phyloP scores from a whole-genome alignment of 2,113 vertebrate genomes.

The Oreotragus oreotragus region DNA sequence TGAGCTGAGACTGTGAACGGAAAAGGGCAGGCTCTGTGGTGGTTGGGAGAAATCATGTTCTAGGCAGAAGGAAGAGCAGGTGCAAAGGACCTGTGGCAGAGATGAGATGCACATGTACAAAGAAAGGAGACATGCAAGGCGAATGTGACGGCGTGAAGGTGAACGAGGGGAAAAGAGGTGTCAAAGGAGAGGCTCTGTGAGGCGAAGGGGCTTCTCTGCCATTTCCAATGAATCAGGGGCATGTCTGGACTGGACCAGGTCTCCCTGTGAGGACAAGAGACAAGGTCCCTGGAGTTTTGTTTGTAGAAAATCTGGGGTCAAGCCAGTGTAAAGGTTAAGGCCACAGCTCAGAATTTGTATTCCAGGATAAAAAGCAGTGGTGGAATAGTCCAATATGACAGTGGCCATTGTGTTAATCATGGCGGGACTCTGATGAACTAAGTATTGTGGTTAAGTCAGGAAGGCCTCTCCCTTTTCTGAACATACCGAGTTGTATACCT shows the following conservation, averaged over 20 bases:
- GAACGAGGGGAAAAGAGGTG: background rate
- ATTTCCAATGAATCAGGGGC: background rate
- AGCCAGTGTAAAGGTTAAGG: background rate
- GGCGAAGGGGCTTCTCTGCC: background rate
- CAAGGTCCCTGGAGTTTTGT: background rate
- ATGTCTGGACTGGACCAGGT: background rate
- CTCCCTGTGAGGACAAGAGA: background rate
- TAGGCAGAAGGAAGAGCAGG: background rate
- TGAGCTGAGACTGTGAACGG: background rate
- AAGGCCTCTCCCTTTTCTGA: background rate
- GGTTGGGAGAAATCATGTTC: background rate
- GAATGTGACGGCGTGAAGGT: fast-evolving
- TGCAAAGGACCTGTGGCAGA: background rate
- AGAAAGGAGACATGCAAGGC: background rate
- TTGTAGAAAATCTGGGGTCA: background rate
- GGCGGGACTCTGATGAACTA: fast-evolving
- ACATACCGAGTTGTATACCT: fast-evolving
- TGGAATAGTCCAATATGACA: background rate
- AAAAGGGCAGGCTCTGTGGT: background rate
- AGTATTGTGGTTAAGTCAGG: fast-evolving
- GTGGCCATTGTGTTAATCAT: background rate
- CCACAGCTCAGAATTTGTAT: background rate
- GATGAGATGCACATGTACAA: fast-evolving
- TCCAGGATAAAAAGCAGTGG: too few species aligned
- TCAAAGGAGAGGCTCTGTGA: background rate